These are phyloP conservation scores for Hippocampus comes DNA, from an alignment of 2,113 vertebrate species.

Conservation along the genomic window DNA sequence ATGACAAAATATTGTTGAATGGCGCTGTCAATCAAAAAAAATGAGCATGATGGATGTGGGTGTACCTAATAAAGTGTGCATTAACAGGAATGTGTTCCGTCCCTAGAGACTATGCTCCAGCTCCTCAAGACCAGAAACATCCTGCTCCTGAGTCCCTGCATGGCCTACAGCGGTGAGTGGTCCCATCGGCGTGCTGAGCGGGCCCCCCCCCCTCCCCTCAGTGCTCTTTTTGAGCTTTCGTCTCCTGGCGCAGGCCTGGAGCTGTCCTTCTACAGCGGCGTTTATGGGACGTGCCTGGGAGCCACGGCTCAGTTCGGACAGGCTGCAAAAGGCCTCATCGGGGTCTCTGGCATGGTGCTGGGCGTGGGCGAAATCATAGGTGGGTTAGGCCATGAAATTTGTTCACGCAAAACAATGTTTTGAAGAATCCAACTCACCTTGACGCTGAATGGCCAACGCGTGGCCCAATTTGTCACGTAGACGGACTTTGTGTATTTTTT, in stretches of 20 bases:
- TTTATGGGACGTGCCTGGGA: slow-evolving; percentile 94
- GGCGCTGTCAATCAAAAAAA: neutral
- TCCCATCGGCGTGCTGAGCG: neutral
- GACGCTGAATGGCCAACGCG: too few species aligned
- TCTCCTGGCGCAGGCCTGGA: slow-evolving; percentile 78
- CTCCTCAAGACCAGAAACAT: slow-evolving; percentile 84
- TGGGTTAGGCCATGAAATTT: slow-evolving; percentile 54
- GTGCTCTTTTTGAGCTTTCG: slow-evolving; percentile 4
- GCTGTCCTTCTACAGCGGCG: slow-evolving; percentile 92
- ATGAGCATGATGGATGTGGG: neutral
- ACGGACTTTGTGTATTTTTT: too few species aligned
- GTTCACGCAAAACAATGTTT: neutral
- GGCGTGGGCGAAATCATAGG: slow-evolving; percentile 94
- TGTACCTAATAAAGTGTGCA: neutral
- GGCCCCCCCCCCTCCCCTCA: neutral
- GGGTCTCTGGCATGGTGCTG: slow-evolving; percentile 92
- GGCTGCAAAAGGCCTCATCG: slow-evolving; percentile 88
- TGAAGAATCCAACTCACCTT: neutral
- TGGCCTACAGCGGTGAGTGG: slow-evolving; percentile 89
- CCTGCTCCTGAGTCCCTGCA: slow-evolving; percentile 85
- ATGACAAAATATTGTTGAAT: too few species aligned
- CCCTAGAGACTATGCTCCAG: slow-evolving; percentile 82
- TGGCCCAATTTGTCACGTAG: too few species aligned
- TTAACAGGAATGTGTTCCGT: slow-evolving; percentile 3
- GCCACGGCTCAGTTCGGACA: slow-evolving; percentile 83